A percentile compares a stretch with the other conserved stretches of the same genome.
Evolutionary conservation across 30 jellyfish, hydroid and myxozoan species (phyloP).

Genomic region (Chironex yamaguchii): DNA sequence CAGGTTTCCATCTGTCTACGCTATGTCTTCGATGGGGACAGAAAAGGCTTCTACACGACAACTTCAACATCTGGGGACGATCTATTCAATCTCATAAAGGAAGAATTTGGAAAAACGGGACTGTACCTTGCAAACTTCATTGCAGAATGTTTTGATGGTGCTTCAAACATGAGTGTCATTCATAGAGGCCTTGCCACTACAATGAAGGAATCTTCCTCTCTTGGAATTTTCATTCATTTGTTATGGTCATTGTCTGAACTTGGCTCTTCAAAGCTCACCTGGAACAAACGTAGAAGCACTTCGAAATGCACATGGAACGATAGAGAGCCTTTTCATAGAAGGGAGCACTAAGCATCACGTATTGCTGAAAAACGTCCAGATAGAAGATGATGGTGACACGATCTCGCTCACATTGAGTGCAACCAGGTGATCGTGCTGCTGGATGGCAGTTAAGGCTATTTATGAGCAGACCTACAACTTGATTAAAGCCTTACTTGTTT

Average conservation of each 20-base stretch:
- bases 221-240: constrained; percentile 49
- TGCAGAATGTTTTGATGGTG: constrained; percentile 57
- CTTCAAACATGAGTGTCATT: constrained; percentile 59
- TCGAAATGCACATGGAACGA: constrained; percentile 60
- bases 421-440: constrained; percentile 67
- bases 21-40: constrained; percentile 19
- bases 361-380: constrained; percentile 36
- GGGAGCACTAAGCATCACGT: constrained; percentile 62
- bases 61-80: constrained; percentile 16
- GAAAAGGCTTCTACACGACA: constrained; percentile 48
- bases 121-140: constrained; percentile 19
- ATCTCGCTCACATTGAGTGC: constrained; percentile 34
- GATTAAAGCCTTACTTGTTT: constrained; percentile 33
- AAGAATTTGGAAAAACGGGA: not conserved
- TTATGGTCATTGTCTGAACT: constrained; percentile 46
- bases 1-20: constrained; percentile 48
- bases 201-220: constrained; percentile 47
- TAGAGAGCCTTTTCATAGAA: constrained; percentile 53
- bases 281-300: constrained; percentile 58
- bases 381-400: constrained; percentile 11
- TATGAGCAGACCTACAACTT: constrained; percentile 41
- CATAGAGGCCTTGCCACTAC: constrained; percentile 70
- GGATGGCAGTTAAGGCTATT: constrained; percentile 47
- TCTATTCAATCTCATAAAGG: constrained; percentile 24
- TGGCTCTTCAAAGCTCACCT: constrained; percentile 64